Percentiles rank a stretch among this genome's conserved stretches.
These are phyloP conservation scores for Barbus barbus DNA, from an alignment of 2,113 vertebrate species.

Conservation along the genomic window DNA sequence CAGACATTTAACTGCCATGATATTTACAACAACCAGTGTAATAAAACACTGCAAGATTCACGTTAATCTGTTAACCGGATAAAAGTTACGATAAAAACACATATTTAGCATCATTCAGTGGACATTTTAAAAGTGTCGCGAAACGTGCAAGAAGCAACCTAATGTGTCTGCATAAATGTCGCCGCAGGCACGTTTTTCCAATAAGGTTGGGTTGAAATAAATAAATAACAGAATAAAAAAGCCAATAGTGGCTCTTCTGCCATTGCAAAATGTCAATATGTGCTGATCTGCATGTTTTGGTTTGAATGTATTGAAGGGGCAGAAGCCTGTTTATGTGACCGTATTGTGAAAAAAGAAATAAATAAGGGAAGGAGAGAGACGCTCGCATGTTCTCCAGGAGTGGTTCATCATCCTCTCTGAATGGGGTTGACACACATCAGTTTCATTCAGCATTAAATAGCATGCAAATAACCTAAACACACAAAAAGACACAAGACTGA, in stretches of 20 bases:
- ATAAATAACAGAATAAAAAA: background rate
- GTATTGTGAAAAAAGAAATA: constrained; percentile 1
- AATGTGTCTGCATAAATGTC: background rate
- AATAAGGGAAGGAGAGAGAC: background rate
- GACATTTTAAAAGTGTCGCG: background rate
- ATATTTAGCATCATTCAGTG: background rate
- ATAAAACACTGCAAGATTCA: background rate
- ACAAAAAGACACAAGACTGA: background rate
- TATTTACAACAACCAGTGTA: background rate
- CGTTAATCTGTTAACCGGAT: background rate
- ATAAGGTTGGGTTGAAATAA: background rate
- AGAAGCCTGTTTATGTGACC: constrained; percentile 48
- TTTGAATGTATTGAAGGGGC: background rate
- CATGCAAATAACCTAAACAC: background rate
- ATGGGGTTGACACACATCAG: constrained; percentile 65
- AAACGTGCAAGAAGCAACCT: background rate
- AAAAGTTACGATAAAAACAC: background rate
- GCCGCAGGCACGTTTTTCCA: background rate
- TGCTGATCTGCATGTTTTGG: background rate
- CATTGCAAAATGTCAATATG: background rate
- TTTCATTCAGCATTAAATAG: constrained; percentile 51
- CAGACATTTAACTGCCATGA: background rate
- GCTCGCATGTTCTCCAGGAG: constrained; percentile 40
- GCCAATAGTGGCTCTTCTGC: background rate
- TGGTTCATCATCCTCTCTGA: constrained; percentile 59